Evolutionary conservation across 1,140 invertebrate genomes (phyloP).

Genomic region (Brachionus asplanchnoidis): DNA sequence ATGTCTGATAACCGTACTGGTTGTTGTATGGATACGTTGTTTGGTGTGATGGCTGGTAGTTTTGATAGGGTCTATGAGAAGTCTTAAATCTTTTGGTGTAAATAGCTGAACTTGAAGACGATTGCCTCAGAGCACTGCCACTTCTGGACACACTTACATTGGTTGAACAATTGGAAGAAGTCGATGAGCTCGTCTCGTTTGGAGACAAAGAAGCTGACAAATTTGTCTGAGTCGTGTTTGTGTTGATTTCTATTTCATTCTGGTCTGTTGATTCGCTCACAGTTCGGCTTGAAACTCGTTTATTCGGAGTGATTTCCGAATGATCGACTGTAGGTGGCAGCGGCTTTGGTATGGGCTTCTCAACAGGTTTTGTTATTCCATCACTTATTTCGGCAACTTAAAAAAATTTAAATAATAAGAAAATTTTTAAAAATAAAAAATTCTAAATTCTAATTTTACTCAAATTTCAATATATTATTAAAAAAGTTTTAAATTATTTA

Average conservation of each 20-base stretch:
- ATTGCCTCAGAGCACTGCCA: background rate
- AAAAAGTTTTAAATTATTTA: too few relatives aligned
- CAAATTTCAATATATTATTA: too few relatives aligned
- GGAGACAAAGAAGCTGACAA: background rate
- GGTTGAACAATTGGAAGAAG: background rate
- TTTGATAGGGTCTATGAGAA: background rate
- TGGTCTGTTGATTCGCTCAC: constrained; percentile 2
- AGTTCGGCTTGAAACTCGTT: background rate
- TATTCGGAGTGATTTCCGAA: constrained; percentile 15
- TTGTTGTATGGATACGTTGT: background rate
- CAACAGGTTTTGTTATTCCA: constrained; percentile 33
- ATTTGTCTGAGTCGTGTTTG: background rate
- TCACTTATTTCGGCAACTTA: constrained; percentile 32
- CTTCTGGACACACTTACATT: background rate
- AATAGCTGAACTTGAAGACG: background rate
- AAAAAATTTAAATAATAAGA: background rate
- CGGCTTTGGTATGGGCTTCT: constrained; percentile 38
- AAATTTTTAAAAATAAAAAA: background rate
- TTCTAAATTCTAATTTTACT: background rate
- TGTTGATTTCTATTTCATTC: background rate
- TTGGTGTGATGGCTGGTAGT: background rate
- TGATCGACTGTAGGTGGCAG: constrained; percentile 19
- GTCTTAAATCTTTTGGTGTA: constrained; percentile 32
- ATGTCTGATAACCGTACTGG: background rate
- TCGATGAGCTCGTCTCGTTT: background rate